These are phyloP conservation scores for Folsomia candida DNA, from an alignment of 2,888 invertebrate genomes.

Conservation along the genomic window DNA sequence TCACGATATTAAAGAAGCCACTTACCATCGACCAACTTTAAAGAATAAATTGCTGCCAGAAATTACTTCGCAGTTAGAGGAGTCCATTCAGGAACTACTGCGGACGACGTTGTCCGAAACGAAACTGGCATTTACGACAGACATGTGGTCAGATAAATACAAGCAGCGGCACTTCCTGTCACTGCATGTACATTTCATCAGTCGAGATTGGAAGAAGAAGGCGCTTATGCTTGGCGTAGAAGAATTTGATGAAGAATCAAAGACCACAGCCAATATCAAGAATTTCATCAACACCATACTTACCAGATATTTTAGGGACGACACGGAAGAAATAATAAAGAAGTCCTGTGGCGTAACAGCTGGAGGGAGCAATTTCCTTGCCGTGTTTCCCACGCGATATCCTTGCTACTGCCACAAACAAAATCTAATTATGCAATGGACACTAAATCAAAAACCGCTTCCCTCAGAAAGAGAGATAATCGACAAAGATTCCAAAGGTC, in stretches of 20 bases:
- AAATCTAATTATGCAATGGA: slow-evolving; percentile 1
- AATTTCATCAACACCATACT: neutral
- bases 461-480: slow-evolving; percentile 4
- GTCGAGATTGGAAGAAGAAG: neutral
- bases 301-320: neutral
- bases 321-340: neutral
- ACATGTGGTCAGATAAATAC: slow-evolving; percentile 22
- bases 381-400: neutral
- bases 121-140: slow-evolving; percentile 6
- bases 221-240: neutral
- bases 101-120: neutral
- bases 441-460: neutral
- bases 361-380: slow-evolving; percentile 17
- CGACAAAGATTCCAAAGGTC: neutral
- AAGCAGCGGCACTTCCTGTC: slow-evolving; percentile 18
- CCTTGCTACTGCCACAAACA: slow-evolving; percentile 14
- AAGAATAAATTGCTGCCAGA: neutral
- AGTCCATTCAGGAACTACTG: neutral
- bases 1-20: neutral
- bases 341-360: slow-evolving; percentile 16
- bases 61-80: neutral
- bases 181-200: slow-evolving; percentile 11
- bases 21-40: neutral
- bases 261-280: slow-evolving; percentile 19
- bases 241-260: slow-evolving; percentile 11